Evolutionary conservation across 2,888 invertebrate genomes (phyloP), one percentile per base, ranked within the genome.

Genomic region (Hylaea fasciaria): DNA sequence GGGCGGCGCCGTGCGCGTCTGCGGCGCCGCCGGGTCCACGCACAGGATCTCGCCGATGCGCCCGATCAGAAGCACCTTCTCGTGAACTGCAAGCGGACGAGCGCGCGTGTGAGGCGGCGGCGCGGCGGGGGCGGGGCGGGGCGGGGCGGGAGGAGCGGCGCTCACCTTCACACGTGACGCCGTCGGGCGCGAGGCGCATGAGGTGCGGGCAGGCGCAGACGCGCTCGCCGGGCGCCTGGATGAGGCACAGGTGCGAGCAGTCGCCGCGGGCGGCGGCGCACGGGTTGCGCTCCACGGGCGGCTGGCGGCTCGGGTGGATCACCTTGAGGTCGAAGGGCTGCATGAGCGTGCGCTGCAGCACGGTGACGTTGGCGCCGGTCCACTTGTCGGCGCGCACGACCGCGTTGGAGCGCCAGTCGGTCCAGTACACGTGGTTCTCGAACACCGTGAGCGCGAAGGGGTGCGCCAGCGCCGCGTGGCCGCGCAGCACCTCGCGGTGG

Each of bases 261-360:
- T 94, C 95, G 16, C 96, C 96, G 85, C 96, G 96, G 84, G 96
- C 96, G 0, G 75, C 81, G 0, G 91, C 94, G 85, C 97, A 97
- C 1, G 96, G 96, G 89, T 95, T 95, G 47, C 56, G 64, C 0
- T 74, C 85, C 50, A 73, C 70, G 39, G 69, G 59, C 57, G 90
- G 90, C 80, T 91, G 91, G n/a, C 86, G 86, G 69, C 82, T 81
- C 64, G 88, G 81, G 77, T 91, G 91, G 71, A 91, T 77, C 13
- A 46, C 95, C 85, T 97, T 96, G 65, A 98, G 94, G 82, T 98
- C 98, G 92, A 98, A 98, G 0, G 98, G 98, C 83, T 98, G 98
- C 2, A 96, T 95, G 64, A 96, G 93, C 11, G 97, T 96, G 68
- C 96, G 93, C 83, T 97, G 97, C 71, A 98, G 94, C 13, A 96